Evolutionary conservation across 2,113 vertebrate genomes (phyloP), one percentile per base, ranked within the genome.

Genomic region (Columbina picui): DNA sequence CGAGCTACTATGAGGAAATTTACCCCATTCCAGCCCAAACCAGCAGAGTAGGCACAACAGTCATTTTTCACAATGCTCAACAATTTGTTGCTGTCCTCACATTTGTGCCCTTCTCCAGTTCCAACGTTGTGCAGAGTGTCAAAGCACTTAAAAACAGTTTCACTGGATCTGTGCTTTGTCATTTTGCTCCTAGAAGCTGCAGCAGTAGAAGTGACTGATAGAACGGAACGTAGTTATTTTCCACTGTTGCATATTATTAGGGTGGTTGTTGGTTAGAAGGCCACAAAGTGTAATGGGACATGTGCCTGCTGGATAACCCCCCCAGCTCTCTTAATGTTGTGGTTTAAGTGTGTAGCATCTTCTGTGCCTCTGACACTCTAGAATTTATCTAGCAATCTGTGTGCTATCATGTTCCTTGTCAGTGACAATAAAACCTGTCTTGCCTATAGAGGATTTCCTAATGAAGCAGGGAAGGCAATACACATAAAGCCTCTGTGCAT

Each of bases 331-430:
- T 56, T 11, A 4, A 7, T 43, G 29, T 29, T 63, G 10, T 13
- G 50, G 21, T 81, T 84, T 53, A 70, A 39, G 29, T n/a, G 10
- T n/a, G 30, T 7, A n/a, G 26, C 50, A 43, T 53, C 38, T 45
- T 65, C 64, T 45, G 9, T 52, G 64, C 25, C 38, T 71, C 52
- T 43, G 50, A 59, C 39, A 43, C 25, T 61, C 64, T 30, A 16
- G 67, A 92, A 89, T 94, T 97, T 90, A 84, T 86, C 84, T 92
- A n/a, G 55, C 77, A 89, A 91, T 81, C 86, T 63, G 14, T 81
- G 56, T 12, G 43, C 64, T 75, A 38, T 87, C 84, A 74, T 6
- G 0, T 81, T 87, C 64, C 36, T 75, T 94, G 86, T 90, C 93
- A 94, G 65, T 43, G 86, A 30, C 61, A 52, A 75, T 94, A 92